Conservation (phyloP, 2,888 invertebrate genomes). For the Cryptophagus acutangulus region DNA sequence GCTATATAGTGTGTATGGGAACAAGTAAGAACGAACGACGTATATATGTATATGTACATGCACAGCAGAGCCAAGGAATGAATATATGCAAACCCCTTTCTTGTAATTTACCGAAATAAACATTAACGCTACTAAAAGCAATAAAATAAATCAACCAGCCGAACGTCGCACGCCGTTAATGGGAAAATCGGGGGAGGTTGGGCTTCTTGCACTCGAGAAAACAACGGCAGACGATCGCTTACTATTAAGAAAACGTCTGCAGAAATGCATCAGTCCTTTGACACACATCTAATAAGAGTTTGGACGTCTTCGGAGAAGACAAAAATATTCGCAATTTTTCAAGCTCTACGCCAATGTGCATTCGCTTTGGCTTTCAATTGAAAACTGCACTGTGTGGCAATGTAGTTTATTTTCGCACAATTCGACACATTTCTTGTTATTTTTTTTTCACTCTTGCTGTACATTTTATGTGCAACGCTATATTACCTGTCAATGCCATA, state of each 20-base stretch:
- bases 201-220: conserved; percentile 19
- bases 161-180: conserved; percentile 39
- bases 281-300: too few species aligned
- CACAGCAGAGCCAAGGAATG: conserved; percentile 11
- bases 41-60: conserved; percentile 14
- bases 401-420: too few species aligned
- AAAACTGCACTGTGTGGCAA: too few species aligned
- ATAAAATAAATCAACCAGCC: conserved; percentile 54
- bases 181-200: conserved; percentile 32
- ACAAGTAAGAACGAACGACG: conserved; percentile 4
- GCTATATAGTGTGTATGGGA: conserved; percentile 11
- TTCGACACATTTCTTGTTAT: too few species aligned
- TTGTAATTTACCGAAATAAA: conserved; percentile 57
- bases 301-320: too few species aligned
- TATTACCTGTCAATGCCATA: too few species aligned
- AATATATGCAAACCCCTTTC: conserved; percentile 52
- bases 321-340: too few species aligned
- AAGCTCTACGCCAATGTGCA: too few species aligned
- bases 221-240: conserved; percentile 25
- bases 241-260: conserved; percentile 28
- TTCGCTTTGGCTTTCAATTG: too few species aligned
- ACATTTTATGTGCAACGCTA: too few species aligned
- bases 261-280: too few species aligned
- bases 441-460: too few species aligned
- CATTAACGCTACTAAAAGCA: conserved; percentile 56